Base-by-base conservation (phyloP, 1,140 invertebrate genomes). In the Drosophila fuyamai region DNA sequence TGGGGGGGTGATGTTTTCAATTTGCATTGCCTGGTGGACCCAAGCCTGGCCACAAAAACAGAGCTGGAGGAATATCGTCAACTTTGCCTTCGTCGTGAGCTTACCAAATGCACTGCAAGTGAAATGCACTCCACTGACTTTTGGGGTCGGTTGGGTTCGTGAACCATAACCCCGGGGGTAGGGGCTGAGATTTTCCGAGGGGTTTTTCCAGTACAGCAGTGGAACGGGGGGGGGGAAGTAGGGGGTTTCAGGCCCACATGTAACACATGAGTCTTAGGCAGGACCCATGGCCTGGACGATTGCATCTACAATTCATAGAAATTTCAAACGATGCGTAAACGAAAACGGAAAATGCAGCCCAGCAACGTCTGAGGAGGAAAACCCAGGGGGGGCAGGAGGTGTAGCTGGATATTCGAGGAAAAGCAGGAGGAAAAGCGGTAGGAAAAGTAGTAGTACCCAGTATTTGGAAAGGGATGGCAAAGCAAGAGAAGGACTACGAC, bases 281-380 rank as follows among this genome's bases (percentile, higher is more conserved):
- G 65, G 54, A 61, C 63, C 65, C 65, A 76, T 68, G 80, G 80
- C 73, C 84, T 88, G 84, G 76, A 82, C 85, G 89, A 91, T 91
- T 91, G 83, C 89, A 91, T 91, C 89, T 91, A 91, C 89, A 91
- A 91, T 91, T 91, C 89, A 91, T 91, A 91, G 89, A 91, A 91
- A 91, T 91, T 91, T 81, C 84, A 89, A 91, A 89, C 89, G 80
- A 82, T 89, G 79, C 89, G 77, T 90, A 89, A 91, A 91, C 83
- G 88, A 89, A 91, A 91, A 90, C 77, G 85, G 81, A 90, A 89
- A 89, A 90, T 70, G 76, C 84, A 79, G n/a, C 72, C 41, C 63
- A 59, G 43, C 47, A 44, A 46, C 58, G 32, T 72, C 47, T 44
- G 36, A 53, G 50, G 38, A 57, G 59, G 44, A 56, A 47, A 66